Evolutionary conservation across 1,140 invertebrate genomes (phyloP), one percentile per base, ranked within the genome.

Genomic region (Apis florea): DNA sequence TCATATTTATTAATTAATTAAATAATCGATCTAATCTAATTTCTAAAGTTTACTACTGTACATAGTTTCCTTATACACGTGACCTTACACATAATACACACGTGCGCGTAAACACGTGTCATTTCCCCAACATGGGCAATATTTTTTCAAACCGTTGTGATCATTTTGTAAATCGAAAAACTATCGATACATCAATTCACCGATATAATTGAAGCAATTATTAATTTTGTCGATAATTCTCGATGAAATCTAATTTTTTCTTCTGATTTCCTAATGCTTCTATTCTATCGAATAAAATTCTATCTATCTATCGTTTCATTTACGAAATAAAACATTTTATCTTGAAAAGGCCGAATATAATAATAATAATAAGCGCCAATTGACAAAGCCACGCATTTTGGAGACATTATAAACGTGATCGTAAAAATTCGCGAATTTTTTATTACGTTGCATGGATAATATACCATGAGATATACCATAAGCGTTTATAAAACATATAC

Each of bases 1-100:
- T n/a, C 47, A 51, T 77, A 26, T 10, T 53, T 12, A 49, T 59
- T 77, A 83, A 86, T 83, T 86, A 86, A 85, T 86, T 63, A 61
- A 70, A n/a, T 83, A 66, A 83, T 82, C 56, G 71, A 78, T 79
- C 31, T 26, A n/a, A 78, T 83, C 70, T 26, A 47, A 54, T 54
- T 82, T 47, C 31, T 40, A 66, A n/a, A n/a, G 53, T n/a, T 8
- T 49, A 12, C 26, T 15, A 8, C 40, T 15, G 49, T 10, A 2
- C 54, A 24, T 51, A 24, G 11, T 15, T 54, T n/a, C 2, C 26
- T 26, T 21, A 13, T 49, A 54, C 70, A 73, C 78, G 70, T 80
- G 59, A 80, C 69, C 6, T 12, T 21, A 66, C 15, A n/a, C n/a
- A 5, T 17, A 51, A 49, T 47, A 53, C 66, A 31, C 56, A n/a